Percentiles rank a stretch among this genome's conserved stretches.
Evolutionary conservation across 2,888 invertebrate species (phyloP).

Genomic region (Eulithis testata): DNA sequence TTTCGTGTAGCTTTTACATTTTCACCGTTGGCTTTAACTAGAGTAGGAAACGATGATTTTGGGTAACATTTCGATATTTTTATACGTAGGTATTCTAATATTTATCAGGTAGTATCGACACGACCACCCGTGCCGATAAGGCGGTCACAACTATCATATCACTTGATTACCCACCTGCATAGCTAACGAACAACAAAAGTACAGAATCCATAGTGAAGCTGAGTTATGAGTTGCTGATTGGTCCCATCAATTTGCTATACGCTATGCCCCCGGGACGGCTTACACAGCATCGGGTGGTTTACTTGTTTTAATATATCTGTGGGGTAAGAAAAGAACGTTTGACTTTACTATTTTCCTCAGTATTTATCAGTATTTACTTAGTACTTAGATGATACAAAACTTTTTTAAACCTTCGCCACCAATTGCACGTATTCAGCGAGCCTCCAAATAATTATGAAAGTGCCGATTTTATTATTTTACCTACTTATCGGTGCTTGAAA

Average conservation of each 20-base stretch:
- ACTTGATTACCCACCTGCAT: conserved; percentile 19
- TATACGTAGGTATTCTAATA: no score
- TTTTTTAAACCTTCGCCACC: no score
- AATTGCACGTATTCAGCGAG: no score
- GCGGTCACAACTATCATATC: conserved; percentile 8
- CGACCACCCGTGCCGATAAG: conserved; percentile 16
- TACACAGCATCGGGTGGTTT: conserved; percentile 46
- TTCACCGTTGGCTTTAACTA: no score
- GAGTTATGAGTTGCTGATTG: conserved; percentile 59
- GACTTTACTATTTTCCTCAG: no score
- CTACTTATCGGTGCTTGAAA: no score
- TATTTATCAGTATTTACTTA: no score
- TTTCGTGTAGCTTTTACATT: conserved; percentile 26
- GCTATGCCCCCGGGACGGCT: conserved; percentile 51
- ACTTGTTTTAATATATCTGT: conserved; percentile 33
- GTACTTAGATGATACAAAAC: no score
- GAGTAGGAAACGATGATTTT: no score
- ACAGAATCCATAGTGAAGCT: conserved; percentile 41
- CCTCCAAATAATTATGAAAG: no score
- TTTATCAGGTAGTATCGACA: background rate
- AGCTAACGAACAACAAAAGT: conserved; percentile 27
- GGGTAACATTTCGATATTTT: no score
- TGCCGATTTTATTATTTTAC: no score
- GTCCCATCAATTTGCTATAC: conserved; percentile 55
- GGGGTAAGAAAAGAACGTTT: conserved; percentile 22